Evolutionary conservation across 23 tunicate genomes (phyloP), one percentile per base, ranked within the genome.

Genomic region (Ascidia mentula): DNA sequence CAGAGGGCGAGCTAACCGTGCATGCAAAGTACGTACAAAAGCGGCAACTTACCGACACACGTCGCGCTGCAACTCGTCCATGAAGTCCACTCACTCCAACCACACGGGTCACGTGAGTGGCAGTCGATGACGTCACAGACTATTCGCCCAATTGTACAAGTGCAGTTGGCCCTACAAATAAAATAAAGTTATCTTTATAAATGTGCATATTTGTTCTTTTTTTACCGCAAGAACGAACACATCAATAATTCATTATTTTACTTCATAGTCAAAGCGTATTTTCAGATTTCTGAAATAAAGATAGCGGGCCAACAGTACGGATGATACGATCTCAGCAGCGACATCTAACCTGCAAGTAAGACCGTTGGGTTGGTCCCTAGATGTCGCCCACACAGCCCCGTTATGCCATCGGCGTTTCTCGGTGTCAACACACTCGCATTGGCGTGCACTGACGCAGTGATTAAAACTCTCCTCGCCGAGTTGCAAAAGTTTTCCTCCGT

Each of bases 401-500:
- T 40, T 72, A 0, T 82, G 87, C 79, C 83, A 71, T 18, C 36
- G n/a, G 12, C 77, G 37, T 12, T 78, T 75, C 3, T 72, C 35
- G 18, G 18, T 69, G 75, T 88, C 92, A 0, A 72, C 69, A 38
- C 92, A 88, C 69, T 88, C 92, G 59, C 92, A 88, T 40, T 82
- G 72, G 40, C 53, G 69, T 20, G 83, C 69, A 34, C 40, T 59
- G 40, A 88, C 87, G 45, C 92, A 88, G 31, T 45, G 37, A 31
- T 28, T 75, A 30, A 28, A 18, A 9, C 34, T 31, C 45, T 82
- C 86, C 60, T 42, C 86, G 39, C 75, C 78, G 22, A 61, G 8
- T 37, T 88, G 92, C 73, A 82, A 30, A 31, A 82, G 39, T 61
- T 53, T 37, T 7, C 72, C 83, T 18, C 40, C 70, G 26, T 72